Evolutionary conservation across 2,797 vertebrate species (phyloP).

Genomic region (Cynopterus sphinx): DNA sequence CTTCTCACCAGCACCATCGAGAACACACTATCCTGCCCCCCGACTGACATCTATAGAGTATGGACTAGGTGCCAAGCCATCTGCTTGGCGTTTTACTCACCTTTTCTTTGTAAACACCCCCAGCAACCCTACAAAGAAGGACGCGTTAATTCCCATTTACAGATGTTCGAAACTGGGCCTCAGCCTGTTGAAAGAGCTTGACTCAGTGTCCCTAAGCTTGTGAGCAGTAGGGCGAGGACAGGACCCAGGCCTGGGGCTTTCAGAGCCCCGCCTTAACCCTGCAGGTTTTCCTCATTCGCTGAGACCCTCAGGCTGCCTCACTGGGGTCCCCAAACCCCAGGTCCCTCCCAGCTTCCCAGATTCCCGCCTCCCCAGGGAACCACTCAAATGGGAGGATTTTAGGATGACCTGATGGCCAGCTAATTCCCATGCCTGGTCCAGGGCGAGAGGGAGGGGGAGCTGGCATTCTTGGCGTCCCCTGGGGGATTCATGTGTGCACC

Average conservation of each 20-base stretch:
- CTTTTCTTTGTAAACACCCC: neutral
- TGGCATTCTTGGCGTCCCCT: neutral
- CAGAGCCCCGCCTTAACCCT: neutral
- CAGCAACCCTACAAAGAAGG: neutral
- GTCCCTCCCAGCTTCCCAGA: neutral
- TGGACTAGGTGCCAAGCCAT: neutral
- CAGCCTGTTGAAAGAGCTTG: neutral
- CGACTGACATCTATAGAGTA: neutral
- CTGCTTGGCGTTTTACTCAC: neutral
- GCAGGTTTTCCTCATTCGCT: neutral
- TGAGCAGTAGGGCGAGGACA: neutral
- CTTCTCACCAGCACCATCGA: conserved; percentile 76
- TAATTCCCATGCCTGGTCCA: no score
- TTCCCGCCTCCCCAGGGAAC: neutral
- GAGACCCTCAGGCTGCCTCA: neutral
- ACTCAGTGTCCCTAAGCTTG: neutral
- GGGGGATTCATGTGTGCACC: no score
- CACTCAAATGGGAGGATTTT: neutral
- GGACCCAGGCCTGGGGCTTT: neutral
- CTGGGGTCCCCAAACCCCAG: neutral
- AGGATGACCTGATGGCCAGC: fast-evolving
- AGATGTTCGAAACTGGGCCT: neutral
- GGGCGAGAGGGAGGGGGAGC: neutral
- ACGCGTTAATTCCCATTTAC: neutral
- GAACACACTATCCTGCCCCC: neutral